Percentiles rank a stretch among this genome's conserved stretches.
Evolutionary conservation across 1,140 invertebrate genomes (phyloP).

Genomic region (Lordiphosa mommai): DNA sequence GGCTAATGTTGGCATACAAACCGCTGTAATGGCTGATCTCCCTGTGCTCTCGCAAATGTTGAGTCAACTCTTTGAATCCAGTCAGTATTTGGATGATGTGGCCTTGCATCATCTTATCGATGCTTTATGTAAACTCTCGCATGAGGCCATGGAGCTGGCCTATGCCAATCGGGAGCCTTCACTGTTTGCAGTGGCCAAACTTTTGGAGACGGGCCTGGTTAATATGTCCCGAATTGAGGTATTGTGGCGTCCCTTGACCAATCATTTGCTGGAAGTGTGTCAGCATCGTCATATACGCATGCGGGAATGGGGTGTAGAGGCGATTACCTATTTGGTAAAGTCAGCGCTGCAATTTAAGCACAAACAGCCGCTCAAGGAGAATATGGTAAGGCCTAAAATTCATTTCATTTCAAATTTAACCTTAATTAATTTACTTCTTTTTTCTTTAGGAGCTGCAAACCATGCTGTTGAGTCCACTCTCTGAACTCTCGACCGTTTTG

Average conservation of each 20-base stretch:
- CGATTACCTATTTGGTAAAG: slow-evolving; percentile 96
- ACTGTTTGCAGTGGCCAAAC: slow-evolving; percentile 97
- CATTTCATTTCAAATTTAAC: too few species aligned
- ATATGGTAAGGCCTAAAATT: slow-evolving; percentile 84
- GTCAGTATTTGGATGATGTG: slow-evolving; percentile 95
- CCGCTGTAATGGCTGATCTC: slow-evolving; percentile 97
- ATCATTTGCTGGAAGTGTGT: slow-evolving; percentile 97
- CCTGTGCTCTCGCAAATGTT: slow-evolving; percentile 96
- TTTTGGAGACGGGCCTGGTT: slow-evolving; percentile 96
- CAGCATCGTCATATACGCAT: slow-evolving; percentile 96
- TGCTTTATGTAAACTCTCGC: slow-evolving; percentile 96
- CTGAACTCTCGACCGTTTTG: slow-evolving; percentile 92
- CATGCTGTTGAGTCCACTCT: slow-evolving; percentile 91
- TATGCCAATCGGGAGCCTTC: slow-evolving; percentile 98
- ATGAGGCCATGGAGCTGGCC: slow-evolving; percentile 98
- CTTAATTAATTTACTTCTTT: background rate
- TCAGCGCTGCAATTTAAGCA: slow-evolving; percentile 94
- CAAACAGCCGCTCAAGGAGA: slow-evolving; percentile 90
- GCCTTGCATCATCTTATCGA: slow-evolving; percentile 98
- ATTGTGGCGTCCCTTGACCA: slow-evolving; percentile 97
- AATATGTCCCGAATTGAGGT: slow-evolving; percentile 96
- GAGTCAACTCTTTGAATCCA: slow-evolving; percentile 95
- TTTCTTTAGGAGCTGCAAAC: slow-evolving; percentile 88
- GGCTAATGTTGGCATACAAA: slow-evolving; percentile 95
- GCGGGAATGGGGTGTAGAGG: slow-evolving; percentile 98